Conservation (phyloP, 1,140 invertebrate genomes). For the Laupala kohalensis region DNA sequence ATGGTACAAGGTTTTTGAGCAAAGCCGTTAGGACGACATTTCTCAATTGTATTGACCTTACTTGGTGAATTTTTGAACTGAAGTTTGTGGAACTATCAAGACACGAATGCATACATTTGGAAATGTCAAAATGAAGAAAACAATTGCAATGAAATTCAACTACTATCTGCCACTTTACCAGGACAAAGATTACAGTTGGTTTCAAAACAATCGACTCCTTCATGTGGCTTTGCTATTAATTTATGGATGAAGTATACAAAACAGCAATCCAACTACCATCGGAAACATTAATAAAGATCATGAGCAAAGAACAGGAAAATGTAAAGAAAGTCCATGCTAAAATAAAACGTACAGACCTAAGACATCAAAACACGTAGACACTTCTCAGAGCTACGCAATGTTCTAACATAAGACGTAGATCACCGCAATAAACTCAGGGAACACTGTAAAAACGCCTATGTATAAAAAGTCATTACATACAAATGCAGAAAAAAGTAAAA, state of each 20-base stretch:
- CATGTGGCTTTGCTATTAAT: neutral
- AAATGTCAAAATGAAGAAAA: too few species aligned
- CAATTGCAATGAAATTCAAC: neutral
- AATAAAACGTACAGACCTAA: neutral
- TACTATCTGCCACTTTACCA: neutral
- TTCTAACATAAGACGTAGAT: neutral
- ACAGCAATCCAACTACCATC: neutral
- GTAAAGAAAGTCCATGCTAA: neutral
- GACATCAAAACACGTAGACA: neutral
- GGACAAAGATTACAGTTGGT: neutral
- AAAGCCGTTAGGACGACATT: too few species aligned
- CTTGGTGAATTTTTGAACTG: too few species aligned
- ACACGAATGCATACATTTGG: too few species aligned
- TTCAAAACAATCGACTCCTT: neutral
- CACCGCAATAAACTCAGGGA: neutral
- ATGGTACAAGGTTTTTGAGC: too few species aligned
- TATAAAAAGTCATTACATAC: slow-evolving; percentile 4
- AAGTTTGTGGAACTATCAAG: too few species aligned
- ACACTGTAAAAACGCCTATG: neutral
- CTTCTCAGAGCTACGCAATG: neutral
- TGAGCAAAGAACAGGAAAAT: neutral
- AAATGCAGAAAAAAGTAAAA: slow-evolving; percentile 1
- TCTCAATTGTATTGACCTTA: too few species aligned
- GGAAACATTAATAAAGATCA: neutral
- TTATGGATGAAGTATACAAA: neutral